A percentile compares a stretch with the other conserved stretches of the same genome.
These are phyloP conservation scores for Allophyes oxyacanthae DNA, from an alignment of 2,888 invertebrate genomes.

Conservation along the genomic window DNA sequence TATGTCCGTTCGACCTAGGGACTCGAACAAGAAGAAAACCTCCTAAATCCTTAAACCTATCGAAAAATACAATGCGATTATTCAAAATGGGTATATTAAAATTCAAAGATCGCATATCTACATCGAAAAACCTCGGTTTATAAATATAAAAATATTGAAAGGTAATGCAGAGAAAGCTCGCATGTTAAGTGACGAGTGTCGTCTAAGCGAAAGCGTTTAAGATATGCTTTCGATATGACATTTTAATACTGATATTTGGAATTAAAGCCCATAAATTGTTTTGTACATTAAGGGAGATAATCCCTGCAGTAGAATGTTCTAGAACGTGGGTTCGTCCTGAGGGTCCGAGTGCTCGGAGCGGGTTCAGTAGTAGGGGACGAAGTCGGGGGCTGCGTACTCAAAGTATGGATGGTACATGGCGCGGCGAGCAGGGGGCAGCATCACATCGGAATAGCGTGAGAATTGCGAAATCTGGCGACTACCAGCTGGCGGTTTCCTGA, in stretches of 20 bases:
- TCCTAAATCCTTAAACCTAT: conserved; percentile 77
- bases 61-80: conserved; percentile 82
- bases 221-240: conserved; percentile 87
- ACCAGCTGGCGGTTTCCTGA: conserved; percentile 81
- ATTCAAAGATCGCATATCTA: conserved; percentile 76
- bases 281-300: conserved; percentile 73
- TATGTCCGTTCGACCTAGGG: conserved; percentile 47
- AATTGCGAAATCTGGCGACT: conserved; percentile 85
- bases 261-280: conserved; percentile 72
- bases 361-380: conserved; percentile 80
- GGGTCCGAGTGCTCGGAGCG: conserved; percentile 51
- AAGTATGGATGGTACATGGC: conserved; percentile 77
- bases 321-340: conserved; percentile 64
- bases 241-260: conserved; percentile 71
- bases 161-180: conserved; percentile 76
- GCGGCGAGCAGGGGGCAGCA: conserved; percentile 81
- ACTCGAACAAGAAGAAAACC: conserved; percentile 61
- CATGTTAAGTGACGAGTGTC: conserved; percentile 61
- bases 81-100: conserved; percentile 75
- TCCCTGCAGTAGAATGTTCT: conserved; percentile 58
- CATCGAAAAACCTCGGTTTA: conserved; percentile 71
- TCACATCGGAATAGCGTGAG: conserved; percentile 85
- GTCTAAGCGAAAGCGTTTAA: conserved; percentile 77
- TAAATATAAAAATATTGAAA: conserved; percentile 82
- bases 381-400: conserved; percentile 78